These are phyloP conservation scores for Illadopsis cleaveri DNA, from an alignment of 2,113 vertebrate genomes.

Conservation along the genomic window DNA sequence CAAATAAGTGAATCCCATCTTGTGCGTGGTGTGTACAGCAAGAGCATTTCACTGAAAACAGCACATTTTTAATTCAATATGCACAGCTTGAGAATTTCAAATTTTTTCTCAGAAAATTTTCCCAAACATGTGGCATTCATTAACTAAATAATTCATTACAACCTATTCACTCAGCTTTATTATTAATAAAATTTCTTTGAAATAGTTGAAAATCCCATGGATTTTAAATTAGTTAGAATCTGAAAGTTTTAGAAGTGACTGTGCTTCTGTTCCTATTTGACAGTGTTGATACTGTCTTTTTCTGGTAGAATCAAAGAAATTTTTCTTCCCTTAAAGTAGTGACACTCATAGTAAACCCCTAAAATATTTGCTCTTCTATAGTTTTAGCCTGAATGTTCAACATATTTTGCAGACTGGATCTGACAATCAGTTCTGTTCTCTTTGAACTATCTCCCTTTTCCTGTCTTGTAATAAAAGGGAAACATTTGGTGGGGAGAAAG, in stretches of 20 bases:
- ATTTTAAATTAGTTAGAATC: conserved; percentile 41
- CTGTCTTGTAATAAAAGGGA: background rate
- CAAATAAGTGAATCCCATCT: background rate
- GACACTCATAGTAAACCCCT: background rate
- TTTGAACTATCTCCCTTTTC: conserved; percentile 1
- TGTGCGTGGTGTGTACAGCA: background rate
- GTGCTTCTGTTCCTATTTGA: conserved; percentile 8
- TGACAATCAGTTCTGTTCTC: conserved; percentile 22
- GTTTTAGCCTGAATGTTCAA: background rate
- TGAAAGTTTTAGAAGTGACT: conserved; percentile 49
- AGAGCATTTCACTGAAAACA: background rate
- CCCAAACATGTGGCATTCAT: background rate
- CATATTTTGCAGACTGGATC: background rate
- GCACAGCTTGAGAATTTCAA: background rate
- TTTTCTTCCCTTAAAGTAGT: background rate
- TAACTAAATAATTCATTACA: conserved; percentile 40
- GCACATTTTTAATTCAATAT: background rate
- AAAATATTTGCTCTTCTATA: background rate
- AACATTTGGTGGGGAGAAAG: background rate
- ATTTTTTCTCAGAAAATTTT: background rate
- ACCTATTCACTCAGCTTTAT: conserved; percentile 29
- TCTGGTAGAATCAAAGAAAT: conserved; percentile 20
- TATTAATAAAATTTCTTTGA: conserved; percentile 54
- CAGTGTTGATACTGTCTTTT: conserved; percentile 1
- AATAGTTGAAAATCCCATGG: conserved; percentile 29